phyloP scores from a whole-genome alignment of 2,797 vertebrate genomes.

The Acanthurus tractus region DNA sequence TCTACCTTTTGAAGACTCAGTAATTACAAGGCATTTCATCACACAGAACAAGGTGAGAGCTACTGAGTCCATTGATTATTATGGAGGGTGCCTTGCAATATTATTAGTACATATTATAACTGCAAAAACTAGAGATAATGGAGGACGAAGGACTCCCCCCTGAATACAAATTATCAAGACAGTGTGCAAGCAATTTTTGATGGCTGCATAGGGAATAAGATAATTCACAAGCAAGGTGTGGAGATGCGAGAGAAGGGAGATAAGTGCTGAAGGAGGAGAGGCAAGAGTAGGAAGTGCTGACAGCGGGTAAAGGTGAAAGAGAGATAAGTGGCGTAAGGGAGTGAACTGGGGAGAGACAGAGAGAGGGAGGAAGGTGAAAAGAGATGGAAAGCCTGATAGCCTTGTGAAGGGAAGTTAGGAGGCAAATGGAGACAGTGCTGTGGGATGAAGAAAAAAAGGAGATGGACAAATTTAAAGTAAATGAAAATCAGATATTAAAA shows the following conservation, averaged over 20 bases:
- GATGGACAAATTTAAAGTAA: constrained; percentile 59
- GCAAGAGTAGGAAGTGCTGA: constrained; percentile 71
- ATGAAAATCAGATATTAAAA: constrained; percentile 72
- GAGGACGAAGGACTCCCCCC: background rate
- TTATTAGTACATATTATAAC: constrained; percentile 2
- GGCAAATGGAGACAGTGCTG: constrained; percentile 41
- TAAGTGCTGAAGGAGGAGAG: constrained; percentile 56
- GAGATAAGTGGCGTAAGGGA: constrained; percentile 76
- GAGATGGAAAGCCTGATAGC: constrained; percentile 73
- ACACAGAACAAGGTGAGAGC: constrained; percentile 23
- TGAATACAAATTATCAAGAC: constrained; percentile 38
- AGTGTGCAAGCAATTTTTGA: constrained; percentile 25
- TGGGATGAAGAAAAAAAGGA: constrained; percentile 48
- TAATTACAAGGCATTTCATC: constrained; percentile 62
- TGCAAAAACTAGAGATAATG: constrained; percentile 7
- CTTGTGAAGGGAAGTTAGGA: constrained; percentile 56
- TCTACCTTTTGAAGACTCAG: constrained; percentile 43
- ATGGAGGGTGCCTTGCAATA: constrained; percentile 17
- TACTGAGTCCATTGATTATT: constrained; percentile 38
- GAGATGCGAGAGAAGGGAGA: constrained; percentile 51
- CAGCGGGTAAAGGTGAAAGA: constrained; percentile 73
- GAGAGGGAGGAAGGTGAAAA: constrained; percentile 42
- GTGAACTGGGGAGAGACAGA: constrained; percentile 56
- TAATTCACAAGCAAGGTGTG: constrained; percentile 44
- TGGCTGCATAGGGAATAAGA: constrained; percentile 31